phyloP scores from a whole-genome alignment of 2,888 invertebrate species.

The Agrilus biguttatus region DNA sequence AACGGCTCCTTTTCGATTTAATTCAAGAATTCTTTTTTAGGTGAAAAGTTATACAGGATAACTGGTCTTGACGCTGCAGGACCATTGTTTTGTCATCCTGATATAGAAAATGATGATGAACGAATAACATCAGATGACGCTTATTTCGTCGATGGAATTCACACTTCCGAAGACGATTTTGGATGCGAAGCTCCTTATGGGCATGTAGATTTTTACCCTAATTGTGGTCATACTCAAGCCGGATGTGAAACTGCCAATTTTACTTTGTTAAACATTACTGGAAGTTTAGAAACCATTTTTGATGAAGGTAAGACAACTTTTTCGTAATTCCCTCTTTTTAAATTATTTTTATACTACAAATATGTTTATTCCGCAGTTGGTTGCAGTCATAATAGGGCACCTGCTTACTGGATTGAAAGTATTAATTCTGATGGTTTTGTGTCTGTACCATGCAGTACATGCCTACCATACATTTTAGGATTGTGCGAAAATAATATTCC shows the following conservation, averaged over 20 bases:
- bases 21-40: no score
- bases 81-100: not conserved
- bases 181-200: conserved; percentile 3
- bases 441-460: not conserved
- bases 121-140: conserved; percentile 2
- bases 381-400: not conserved
- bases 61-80: not conserved
- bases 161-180: conserved; percentile 4
- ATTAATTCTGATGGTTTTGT: not conserved
- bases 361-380: not conserved
- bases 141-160: conserved; percentile 6
- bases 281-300: not conserved
- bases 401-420: not conserved
- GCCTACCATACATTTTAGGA: not conserved
- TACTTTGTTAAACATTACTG: not conserved
- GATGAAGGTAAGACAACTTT: not conserved
- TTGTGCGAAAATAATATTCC: not conserved
- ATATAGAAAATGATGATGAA: not conserved
- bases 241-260: conserved; percentile 2
- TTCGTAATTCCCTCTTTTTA: no score
- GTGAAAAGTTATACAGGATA: not conserved
- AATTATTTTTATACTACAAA: not conserved
- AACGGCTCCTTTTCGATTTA: no score
- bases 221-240: conserved; percentile 5
- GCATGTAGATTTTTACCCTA: conserved; percentile 5